Base-by-base conservation (phyloP, 2,797 vertebrate species). In the Semaprochilodus insignis region DNA sequence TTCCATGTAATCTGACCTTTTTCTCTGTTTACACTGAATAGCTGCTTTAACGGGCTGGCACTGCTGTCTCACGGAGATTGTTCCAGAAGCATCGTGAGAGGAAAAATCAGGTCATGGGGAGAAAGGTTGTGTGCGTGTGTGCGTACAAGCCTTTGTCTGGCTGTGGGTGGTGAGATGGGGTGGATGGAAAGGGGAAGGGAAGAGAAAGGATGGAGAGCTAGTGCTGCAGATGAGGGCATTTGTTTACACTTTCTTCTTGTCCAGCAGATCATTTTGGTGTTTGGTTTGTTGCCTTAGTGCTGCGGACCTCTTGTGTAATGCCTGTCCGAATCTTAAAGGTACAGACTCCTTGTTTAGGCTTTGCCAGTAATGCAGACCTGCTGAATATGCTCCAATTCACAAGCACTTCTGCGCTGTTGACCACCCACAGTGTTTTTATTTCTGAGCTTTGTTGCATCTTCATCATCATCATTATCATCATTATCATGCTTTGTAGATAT, bases 291-390 rank as follows among this genome's bases (percentile, higher is more conserved):
- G 82, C 78, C 44, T 81, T 44, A 67, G 70, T 59, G 78, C 81
- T 84, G 77, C 76, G 81, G 74, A 78, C 80, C 69, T 78, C 82
- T 87, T 87, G 81, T 80, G 83, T 85, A 88, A 88, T 77, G 78
- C 78, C 78, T 63, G 85, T 74, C 52, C 48, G 60, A 25, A 59
- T 82, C 83, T 88, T 86, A 88, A 88, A 88, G 85, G 70, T 52
- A 75, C 63, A 84, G 44, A 3, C 73, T 23, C 60, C 19, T 55
- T 57, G 23, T 34, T 80, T 72, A 36, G n/a, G 71, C 40, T 70
- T 59, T 40, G 52, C 54, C 13, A 25, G 19, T 69, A 36, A 69
- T 31, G 69, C 34, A 69, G 62, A 55, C 25, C 55, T 71, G 27
- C 16, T 51, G 19, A 25, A 51, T 36, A 60, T 25, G n/a, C 25